A percentile compares a stretch with the other conserved stretches of the same genome.
Evolutionary conservation across 2,113 vertebrate genomes (phyloP).

Genomic region (Clupea harengus): DNA sequence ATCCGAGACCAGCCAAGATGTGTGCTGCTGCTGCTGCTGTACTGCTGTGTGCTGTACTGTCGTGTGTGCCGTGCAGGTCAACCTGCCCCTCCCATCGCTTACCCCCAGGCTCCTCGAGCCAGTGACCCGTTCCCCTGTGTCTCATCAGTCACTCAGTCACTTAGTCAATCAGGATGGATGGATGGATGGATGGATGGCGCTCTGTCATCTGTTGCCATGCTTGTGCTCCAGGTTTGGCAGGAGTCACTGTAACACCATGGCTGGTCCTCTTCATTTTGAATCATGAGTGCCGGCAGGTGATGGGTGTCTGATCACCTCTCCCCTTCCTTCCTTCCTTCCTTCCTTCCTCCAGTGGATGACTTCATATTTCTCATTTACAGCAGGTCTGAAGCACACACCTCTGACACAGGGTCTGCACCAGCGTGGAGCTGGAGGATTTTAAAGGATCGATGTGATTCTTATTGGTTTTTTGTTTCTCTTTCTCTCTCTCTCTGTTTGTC

Average conservation of each 20-base stretch:
- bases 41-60: neutral
- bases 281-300: constrained; percentile 1
- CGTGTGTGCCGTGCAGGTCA: neutral
- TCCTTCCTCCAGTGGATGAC: neutral
- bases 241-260: neutral
- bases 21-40: neutral
- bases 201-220: neutral
- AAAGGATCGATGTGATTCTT: neutral
- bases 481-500: neutral
- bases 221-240: constrained; percentile 7
- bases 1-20: neutral
- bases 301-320: neutral
- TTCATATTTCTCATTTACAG: neutral
- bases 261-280: neutral
- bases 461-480: neutral
- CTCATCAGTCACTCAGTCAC: neutral
- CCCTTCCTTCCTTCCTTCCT: neutral
- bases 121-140: neutral
- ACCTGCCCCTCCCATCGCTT: neutral
- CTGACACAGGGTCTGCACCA: neutral
- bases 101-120: neutral
- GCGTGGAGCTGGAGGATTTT: neutral
- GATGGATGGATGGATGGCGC: neutral
- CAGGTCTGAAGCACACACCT: neutral
- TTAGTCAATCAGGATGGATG: neutral